These are phyloP conservation scores for Rhynchomys soricoides DNA, from an alignment of 2,113 vertebrate genomes.

Conservation along the genomic window DNA sequence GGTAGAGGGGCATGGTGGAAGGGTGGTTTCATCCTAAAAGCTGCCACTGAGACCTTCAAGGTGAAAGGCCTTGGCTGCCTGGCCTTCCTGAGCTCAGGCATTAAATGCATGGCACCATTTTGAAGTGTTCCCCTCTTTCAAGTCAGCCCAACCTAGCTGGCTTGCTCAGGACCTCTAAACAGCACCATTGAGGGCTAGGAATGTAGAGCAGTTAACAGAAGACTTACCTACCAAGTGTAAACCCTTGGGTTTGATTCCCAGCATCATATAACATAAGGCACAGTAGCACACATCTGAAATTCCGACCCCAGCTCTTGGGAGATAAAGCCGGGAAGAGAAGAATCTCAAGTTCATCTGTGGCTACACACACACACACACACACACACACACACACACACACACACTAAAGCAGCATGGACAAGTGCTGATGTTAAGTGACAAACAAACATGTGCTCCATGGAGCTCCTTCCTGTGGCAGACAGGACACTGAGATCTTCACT, in stretches of 20 bases:
- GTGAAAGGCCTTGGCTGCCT: not conserved
- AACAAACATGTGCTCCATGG: not conserved
- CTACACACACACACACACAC: too few relatives aligned
- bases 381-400: too few relatives aligned
- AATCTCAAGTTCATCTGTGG: not conserved
- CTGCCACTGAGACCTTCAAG: rapidly evolving
- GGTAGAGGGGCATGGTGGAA: not conserved
- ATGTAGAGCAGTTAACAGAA: not conserved
- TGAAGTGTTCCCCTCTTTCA: not conserved
- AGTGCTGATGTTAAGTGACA: too few relatives aligned
- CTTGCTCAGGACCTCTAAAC: not conserved
- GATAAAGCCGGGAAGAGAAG: not conserved
- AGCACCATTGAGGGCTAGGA: not conserved
- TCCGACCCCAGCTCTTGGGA: not conserved
- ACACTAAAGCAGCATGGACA: too few relatives aligned
- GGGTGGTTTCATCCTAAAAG: too few relatives aligned
- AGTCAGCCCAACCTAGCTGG: not conserved
- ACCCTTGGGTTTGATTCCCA: not conserved
- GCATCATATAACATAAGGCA: not conserved
- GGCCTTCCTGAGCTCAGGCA: not conserved
- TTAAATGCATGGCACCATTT: not conserved
- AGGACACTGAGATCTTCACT: not conserved
- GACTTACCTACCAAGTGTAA: not conserved
- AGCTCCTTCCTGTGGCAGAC: not conserved
- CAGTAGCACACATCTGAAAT: not conserved